These are phyloP conservation scores for Falco rusticolus DNA, from an alignment of 2,797 vertebrate genomes.

Conservation along the genomic window DNA sequence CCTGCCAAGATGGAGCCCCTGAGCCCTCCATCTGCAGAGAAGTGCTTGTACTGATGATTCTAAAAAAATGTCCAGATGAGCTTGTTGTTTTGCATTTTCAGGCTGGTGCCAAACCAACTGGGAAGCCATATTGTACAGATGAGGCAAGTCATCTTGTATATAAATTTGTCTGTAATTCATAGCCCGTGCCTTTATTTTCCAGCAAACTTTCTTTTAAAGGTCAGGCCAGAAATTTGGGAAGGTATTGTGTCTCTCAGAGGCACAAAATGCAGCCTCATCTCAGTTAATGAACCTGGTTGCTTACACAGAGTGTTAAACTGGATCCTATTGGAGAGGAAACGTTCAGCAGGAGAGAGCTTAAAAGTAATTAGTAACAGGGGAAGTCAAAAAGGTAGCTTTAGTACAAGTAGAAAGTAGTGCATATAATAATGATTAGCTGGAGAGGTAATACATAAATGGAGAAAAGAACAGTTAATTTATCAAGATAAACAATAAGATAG, in stretches of 20 bases:
- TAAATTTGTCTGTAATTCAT: neutral
- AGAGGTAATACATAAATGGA: neutral
- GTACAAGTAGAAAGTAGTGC: neutral
- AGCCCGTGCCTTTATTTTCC: neutral
- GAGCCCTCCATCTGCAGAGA: constrained; percentile 22
- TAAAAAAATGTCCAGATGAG: constrained; percentile 41
- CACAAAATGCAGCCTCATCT: constrained; percentile 9
- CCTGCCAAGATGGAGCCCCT: neutral
- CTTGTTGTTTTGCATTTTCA: constrained; percentile 22
- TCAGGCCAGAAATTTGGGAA: constrained; percentile 1
- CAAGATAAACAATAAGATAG: constrained; percentile 52
- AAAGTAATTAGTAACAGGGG: constrained; percentile 27
- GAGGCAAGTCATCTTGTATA: neutral
- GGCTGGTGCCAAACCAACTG: constrained; percentile 38
- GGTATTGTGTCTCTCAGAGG: neutral
- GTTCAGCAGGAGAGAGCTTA: constrained; percentile 36
- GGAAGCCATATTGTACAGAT: constrained; percentile 33
- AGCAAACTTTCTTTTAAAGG: constrained; percentile 39
- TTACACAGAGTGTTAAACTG: neutral
- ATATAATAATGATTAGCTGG: constrained; percentile 12
- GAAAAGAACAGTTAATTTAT: constrained; percentile 45
- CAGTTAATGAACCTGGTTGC: neutral
- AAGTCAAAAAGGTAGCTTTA: constrained; percentile 2
- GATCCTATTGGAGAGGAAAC: neutral
- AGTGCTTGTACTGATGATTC: neutral